Conservation (phyloP, 2,113 vertebrate species). For the Thalassoma bifasciatum region DNA sequence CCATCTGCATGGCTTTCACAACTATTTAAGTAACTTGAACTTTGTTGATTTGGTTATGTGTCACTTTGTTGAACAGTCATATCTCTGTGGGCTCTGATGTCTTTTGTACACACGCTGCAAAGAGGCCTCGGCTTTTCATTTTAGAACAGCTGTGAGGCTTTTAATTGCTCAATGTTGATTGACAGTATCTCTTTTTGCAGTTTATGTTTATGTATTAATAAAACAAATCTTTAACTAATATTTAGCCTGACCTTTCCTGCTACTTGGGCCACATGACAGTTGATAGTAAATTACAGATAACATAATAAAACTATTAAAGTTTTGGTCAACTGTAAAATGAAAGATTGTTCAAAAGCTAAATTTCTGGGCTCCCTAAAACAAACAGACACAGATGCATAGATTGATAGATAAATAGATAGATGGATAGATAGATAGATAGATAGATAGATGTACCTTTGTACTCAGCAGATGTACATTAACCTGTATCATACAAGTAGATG, state of each 20-base stretch:
- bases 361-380: too few species aligned
- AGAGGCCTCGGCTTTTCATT: conserved; percentile 41
- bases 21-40: conserved; percentile 20
- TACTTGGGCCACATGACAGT: neutral
- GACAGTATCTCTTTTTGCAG: conserved; percentile 56
- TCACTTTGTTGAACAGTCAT: conserved; percentile 44
- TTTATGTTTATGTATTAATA: conserved; percentile 66
- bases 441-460: too few species aligned
- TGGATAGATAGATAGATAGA: too few species aligned
- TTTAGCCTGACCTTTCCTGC: neutral
- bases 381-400: too few species aligned
- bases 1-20: conserved; percentile 65
- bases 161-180: conserved; percentile 45
- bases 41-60: conserved; percentile 35
- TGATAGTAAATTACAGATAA: too few species aligned
- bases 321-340: too few species aligned
- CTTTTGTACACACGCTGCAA: conserved; percentile 49
- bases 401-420: too few species aligned
- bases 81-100: conserved; percentile 43
- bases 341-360: too few species aligned
- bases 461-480: too few species aligned
- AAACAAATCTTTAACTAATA: conserved; percentile 41
- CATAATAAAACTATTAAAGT: too few species aligned
- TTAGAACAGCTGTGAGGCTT: conserved; percentile 47
- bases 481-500: too few species aligned